Base-by-base conservation (phyloP, 2,797 vertebrate species). In the Apodemus agrarius region DNA sequence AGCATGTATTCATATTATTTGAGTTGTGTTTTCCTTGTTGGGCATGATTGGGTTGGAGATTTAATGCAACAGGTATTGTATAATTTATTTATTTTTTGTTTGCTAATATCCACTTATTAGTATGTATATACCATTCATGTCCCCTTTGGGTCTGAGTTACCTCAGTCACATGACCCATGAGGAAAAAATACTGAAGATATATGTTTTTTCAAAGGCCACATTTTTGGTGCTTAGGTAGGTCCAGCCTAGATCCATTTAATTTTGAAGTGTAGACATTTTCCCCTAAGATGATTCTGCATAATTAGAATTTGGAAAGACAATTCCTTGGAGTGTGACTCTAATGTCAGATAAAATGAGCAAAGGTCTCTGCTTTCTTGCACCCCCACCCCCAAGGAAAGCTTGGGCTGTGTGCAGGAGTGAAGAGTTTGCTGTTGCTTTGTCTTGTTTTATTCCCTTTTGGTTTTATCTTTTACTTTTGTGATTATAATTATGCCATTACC, bases 301-400 rank as follows among this genome's bases (percentile, higher is more conserved):
- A 75, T 90, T 92, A 95, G 92, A 92, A 96, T 61, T 86, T 75
- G 37, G 88, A 92, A 96, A 90, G 72, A 85, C 54, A 34, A 90
- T 67, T 83, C 63, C 40, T 40, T 74, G 57, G 63, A 90, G 76
- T 94, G 59, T 1, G 8, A 65, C 10, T 88, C 78, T 87, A 95
- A 94, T 93, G 21, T 26, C 4, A 97, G 85, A 82, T 92, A 61
- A 93, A 93, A 96, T 6, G 82, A 78, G 17, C 24, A 69, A 31
- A 34, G 21, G 12, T 16, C 80, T 11, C 1, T 81, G 63, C 19
- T 57, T 89, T 40, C 65, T 85, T 78, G 54, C 4, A 12, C 14
- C 10, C 69, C 29, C n/a, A n/a, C n/a, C n/a, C 54, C 40, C 6
- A 16, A 57, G 79, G 43, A 78, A 76, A 82, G 52, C 85, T 43